Percentiles rank a stretch among this genome's conserved stretches.
phyloP scores from a whole-genome alignment of 2,888 invertebrate genomes.

The Dicycla oo region DNA sequence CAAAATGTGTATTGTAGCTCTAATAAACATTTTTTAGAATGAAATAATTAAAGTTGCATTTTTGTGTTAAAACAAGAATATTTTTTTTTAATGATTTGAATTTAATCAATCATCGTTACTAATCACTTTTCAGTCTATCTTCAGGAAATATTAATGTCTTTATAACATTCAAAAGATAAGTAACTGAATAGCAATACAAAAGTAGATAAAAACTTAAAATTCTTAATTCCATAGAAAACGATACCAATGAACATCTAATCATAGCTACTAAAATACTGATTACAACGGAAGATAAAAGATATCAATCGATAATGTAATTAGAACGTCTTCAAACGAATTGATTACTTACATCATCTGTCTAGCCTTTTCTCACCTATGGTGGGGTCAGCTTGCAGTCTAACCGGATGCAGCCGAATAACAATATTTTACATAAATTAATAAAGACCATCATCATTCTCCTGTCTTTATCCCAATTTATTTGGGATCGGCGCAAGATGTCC shows the following conservation, averaged over 20 bases:
- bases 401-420: no score
- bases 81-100: no score
- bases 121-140: background rate
- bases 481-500: no score
- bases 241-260: slow-evolving; percentile 20
- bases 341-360: background rate
- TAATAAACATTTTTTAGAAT: background rate
- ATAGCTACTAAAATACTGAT: background rate
- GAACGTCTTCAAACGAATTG: background rate
- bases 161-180: background rate
- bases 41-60: no score
- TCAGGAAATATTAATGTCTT: slow-evolving; percentile 1
- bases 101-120: background rate
- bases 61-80: background rate
- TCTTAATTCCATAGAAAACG: background rate
- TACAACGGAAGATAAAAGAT: slow-evolving; percentile 15
- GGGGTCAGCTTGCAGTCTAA: no score
- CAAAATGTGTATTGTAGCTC: background rate
- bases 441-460: no score
- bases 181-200: slow-evolving; percentile 13
- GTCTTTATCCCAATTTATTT: no score
- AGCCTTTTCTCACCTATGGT: no score
- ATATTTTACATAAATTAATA: no score
- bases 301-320: slow-evolving; percentile 11
- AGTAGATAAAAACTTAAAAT: background rate